Evolutionary conservation across 92 coral and sea anemone genomes (phyloP).

Genomic region (Pocillopora grandis): DNA sequence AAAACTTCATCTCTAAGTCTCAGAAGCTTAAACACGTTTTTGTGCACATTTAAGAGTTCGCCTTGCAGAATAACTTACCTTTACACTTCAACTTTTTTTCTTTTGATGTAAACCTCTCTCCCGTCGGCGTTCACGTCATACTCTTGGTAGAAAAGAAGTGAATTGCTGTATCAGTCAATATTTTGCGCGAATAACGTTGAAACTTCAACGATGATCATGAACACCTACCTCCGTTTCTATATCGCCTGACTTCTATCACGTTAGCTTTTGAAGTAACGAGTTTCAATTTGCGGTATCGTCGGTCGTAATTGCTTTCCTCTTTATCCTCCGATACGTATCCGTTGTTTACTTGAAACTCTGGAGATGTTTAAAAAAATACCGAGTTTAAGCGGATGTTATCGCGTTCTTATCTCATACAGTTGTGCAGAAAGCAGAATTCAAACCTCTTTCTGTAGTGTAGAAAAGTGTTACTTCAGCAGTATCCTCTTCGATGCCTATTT

Average conservation of each 20-base stretch:
- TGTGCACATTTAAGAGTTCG: neutral
- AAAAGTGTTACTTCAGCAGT: constrained; percentile 32
- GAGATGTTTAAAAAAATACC: too few relatives aligned
- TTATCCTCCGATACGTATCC: constrained; percentile 6
- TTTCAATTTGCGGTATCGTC: constrained; percentile 6
- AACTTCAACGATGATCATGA: neutral
- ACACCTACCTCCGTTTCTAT: constrained; percentile 16
- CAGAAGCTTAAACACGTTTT: neutral
- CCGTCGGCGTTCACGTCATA: constrained; percentile 18
- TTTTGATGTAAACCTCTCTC: neutral
- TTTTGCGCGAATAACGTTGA: neutral
- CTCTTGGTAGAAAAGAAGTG: neutral
- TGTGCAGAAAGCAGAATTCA: neutral
- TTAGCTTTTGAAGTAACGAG: constrained; percentile 35
- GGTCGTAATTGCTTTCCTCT: neutral
- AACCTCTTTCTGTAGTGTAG: constrained; percentile 35
- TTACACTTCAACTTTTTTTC: constrained; percentile 12
- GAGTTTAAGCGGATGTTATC: neutral
- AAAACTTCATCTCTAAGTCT: neutral
- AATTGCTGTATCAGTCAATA: neutral
- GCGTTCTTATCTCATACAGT: neutral
- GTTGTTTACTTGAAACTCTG: constrained; percentile 18
- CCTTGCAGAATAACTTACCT: neutral
- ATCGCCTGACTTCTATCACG: constrained; percentile 21
- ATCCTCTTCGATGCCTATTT: constrained; percentile 27